phyloP scores from a whole-genome alignment of 1,140 invertebrate species.

The Brachystomella parvula region DNA sequence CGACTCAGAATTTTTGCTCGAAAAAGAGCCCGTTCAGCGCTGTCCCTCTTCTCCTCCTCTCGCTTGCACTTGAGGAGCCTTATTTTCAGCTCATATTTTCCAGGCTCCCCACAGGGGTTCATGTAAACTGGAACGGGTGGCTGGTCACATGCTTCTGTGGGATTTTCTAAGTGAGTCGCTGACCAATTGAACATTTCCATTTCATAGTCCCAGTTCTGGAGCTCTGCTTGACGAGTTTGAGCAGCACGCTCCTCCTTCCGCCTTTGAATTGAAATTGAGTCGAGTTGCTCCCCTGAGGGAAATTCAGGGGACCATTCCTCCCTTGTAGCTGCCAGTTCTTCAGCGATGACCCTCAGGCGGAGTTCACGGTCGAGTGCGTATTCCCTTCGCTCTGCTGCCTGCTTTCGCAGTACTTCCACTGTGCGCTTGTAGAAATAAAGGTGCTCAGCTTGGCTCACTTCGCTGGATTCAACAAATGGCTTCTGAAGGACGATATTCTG shows the following conservation, averaged over 20 bases:
- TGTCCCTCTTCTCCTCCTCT: too few species aligned
- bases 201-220: not conserved
- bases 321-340: not conserved
- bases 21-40: not conserved
- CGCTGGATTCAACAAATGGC: conserved; percentile 1
- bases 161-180: not conserved
- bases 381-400: not conserved
- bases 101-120: not conserved
- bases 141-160: too few species aligned
- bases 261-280: not conserved
- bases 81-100: not conserved
- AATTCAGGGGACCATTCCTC: not conserved
- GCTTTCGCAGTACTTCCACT: not conserved
- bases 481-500: not conserved
- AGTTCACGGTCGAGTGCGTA: not conserved
- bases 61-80: not conserved
- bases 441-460: conserved; percentile 6
- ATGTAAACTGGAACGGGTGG: not conserved
- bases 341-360: too few species aligned
- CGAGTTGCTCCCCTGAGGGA: not conserved
- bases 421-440: not conserved
- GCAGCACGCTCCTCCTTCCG: not conserved
- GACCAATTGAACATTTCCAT: not conserved
- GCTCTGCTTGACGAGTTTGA: not conserved
- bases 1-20: not conserved